Percentiles rank a stretch among this genome's conserved stretches.
These are phyloP conservation scores for Polydrusus tereticollis DNA, from an alignment of 2,888 invertebrate genomes.

Conservation along the genomic window DNA sequence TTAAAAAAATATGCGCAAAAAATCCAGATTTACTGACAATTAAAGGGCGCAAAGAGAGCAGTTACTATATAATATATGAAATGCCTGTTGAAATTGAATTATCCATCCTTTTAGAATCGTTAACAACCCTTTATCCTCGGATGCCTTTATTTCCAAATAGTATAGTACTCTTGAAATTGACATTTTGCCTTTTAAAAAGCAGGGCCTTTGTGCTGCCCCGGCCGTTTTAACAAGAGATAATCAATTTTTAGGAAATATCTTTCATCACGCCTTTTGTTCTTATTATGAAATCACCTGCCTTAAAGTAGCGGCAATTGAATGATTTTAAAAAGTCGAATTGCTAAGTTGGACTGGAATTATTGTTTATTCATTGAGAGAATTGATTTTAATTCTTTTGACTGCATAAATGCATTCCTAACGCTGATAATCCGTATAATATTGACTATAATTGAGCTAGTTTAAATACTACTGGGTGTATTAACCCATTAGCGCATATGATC, in stretches of 20 bases:
- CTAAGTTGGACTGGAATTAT: background rate
- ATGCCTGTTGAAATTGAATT: background rate
- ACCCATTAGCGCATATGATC: no score
- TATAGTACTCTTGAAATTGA: slow-evolving; percentile 6
- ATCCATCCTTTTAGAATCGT: background rate
- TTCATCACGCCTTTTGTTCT: background rate
- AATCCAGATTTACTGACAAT: no score
- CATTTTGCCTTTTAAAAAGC: slow-evolving; percentile 2
- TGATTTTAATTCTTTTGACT: background rate
- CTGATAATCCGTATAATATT: no score
- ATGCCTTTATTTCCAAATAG: background rate
- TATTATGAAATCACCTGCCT: background rate
- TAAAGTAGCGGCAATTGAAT: background rate
- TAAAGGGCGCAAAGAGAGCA: no score
- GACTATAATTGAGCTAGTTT: no score
- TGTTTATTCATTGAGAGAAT: no score
- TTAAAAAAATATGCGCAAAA: no score
- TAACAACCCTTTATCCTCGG: background rate
- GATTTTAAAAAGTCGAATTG: background rate
- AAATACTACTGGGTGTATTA: no score
- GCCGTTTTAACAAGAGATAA: slow-evolving; percentile 1
- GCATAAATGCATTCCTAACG: no score
- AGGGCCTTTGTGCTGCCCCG: background rate
- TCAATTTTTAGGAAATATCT: background rate
- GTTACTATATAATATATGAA: background rate